Evolutionary conservation across 1,140 invertebrate species (phyloP).

Genomic region (Lerema accius): DNA sequence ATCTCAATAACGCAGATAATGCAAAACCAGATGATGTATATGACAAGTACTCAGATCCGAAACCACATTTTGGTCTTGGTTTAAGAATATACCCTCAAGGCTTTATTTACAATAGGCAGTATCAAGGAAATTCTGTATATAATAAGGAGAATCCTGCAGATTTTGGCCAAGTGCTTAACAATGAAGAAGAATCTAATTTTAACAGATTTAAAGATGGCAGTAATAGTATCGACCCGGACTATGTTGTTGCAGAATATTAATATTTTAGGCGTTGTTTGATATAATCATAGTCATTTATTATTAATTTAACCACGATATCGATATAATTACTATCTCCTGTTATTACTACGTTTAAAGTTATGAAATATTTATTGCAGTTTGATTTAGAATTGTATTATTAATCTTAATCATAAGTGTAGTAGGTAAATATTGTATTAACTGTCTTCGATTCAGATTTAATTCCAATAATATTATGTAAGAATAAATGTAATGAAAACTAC

Average conservation of each 20-base stretch:
- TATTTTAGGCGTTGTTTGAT: neutral
- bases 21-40: conserved; percentile 39
- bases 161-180: conserved; percentile 48
- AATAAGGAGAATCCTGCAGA: conserved; percentile 43
- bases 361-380: neutral
- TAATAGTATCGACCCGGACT: conserved; percentile 62
- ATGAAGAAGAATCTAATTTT: conserved; percentile 48
- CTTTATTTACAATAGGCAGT: conserved; percentile 38
- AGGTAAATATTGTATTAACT: neutral
- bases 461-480: neutral
- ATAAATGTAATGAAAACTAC: neutral
- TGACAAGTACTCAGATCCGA: conserved; percentile 49
- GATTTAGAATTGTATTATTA: neutral
- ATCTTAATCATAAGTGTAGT: too few species aligned
- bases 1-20: conserved; percentile 29
- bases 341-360: too few species aligned
- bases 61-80: conserved; percentile 50
- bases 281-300: too few species aligned
- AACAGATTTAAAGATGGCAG: conserved; percentile 52
- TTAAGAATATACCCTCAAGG: conserved; percentile 56
- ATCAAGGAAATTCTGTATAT: conserved; percentile 41
- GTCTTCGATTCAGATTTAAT: neutral
- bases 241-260: conserved; percentile 59
- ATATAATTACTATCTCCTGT: too few species aligned
- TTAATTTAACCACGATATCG: too few species aligned